These are phyloP conservation scores for Urophycis tenuis DNA, from an alignment of 2,797 vertebrate genomes.

Conservation along the genomic window DNA sequence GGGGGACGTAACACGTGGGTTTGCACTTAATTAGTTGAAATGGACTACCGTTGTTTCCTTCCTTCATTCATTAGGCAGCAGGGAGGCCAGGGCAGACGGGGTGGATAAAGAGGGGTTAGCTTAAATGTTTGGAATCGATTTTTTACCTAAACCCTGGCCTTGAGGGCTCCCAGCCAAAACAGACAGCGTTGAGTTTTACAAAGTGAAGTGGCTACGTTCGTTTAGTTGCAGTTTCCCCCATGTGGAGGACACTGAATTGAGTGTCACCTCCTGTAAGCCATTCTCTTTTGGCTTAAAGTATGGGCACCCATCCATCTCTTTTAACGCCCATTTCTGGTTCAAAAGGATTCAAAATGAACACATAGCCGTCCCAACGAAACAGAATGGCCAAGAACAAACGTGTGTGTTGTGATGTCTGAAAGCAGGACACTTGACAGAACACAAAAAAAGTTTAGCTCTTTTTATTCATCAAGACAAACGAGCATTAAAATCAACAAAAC, in stretches of 20 bases:
- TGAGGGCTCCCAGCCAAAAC: neutral
- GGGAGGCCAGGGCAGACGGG: too few species aligned
- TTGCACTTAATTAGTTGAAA: too few species aligned
- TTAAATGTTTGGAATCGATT: neutral
- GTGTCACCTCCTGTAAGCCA: neutral
- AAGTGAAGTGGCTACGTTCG: neutral
- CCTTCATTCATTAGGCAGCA: too few species aligned
- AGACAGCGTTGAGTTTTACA: neutral
- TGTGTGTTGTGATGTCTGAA: neutral
- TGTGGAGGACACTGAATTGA: neutral
- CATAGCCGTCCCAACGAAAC: too few species aligned
- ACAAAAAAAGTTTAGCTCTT: constrained; percentile 33
- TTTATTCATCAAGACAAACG: constrained; percentile 73
- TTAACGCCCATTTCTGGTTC: neutral
- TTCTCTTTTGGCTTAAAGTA: neutral
- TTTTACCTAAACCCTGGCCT: neutral
- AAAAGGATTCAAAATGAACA: too few species aligned
- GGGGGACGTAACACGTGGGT: too few species aligned
- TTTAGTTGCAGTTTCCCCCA: neutral
- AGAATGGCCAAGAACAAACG: too few species aligned
- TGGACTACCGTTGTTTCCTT: too few species aligned
- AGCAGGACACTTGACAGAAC: neutral
- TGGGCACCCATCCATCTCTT: neutral
- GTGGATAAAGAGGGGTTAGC: neutral
- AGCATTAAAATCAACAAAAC: constrained; percentile 69